Evolutionary conservation across 2,797 vertebrate species (phyloP).

Genomic region (Hephaestus fuliginosus): DNA sequence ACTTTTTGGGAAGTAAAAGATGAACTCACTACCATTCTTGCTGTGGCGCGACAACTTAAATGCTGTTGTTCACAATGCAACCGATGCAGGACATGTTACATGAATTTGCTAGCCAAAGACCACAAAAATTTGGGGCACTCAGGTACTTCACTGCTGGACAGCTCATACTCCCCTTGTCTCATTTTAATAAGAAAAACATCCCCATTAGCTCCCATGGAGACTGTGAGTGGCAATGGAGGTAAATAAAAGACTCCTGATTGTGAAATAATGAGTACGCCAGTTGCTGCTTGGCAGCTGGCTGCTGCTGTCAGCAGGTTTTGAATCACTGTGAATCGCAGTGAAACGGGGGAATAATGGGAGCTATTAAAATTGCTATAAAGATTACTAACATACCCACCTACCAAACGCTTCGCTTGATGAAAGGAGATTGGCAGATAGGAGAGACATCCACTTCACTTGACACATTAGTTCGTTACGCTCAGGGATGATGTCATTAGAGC

Average conservation of each 20-base stretch:
- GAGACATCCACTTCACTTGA: constrained; percentile 27
- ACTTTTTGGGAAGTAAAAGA: background rate
- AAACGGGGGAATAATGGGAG: constrained; percentile 63
- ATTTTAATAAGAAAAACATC: constrained; percentile 67
- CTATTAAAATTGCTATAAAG: constrained; percentile 71
- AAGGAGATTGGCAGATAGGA: constrained; percentile 55
- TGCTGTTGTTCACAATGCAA: background rate
- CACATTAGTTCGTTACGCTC: constrained; percentile 55
- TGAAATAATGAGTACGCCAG: constrained; percentile 75
- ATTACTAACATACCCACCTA: constrained; percentile 66
- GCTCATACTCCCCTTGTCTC: constrained; percentile 38
- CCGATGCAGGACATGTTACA: background rate
- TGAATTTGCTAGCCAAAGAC: background rate
- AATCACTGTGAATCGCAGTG: constrained; percentile 70
- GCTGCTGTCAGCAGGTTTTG: constrained; percentile 79
- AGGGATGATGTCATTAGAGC: constrained; percentile 46
- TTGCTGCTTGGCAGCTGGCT: constrained; percentile 65
- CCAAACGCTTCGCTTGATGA: constrained; percentile 57
- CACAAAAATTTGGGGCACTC: constrained; percentile 9
- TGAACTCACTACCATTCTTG: background rate
- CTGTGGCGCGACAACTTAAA: background rate
- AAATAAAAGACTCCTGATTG: constrained; percentile 78
- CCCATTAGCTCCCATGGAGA: constrained; percentile 61
- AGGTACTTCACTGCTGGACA: constrained; percentile 7
- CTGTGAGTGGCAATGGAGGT: constrained; percentile 57